Evolutionary conservation across 2,113 vertebrate genomes (phyloP).

Genomic region (Rhinichthys klamathensis): DNA sequence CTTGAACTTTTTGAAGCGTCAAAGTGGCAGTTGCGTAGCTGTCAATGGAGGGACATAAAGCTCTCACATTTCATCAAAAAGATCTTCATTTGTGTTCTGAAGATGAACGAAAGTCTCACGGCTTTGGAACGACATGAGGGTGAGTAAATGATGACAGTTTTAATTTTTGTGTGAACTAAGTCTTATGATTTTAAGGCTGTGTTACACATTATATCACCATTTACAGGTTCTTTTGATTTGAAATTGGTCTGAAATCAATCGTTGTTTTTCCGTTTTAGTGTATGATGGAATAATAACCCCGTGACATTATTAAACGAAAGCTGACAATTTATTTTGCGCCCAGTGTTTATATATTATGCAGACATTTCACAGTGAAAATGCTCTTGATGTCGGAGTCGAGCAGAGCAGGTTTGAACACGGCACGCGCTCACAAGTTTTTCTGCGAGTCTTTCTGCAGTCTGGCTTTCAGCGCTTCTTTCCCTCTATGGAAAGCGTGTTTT

Average conservation of each 20-base stretch:
- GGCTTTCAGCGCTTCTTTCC: slow-evolving; percentile 49
- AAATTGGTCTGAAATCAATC: background rate
- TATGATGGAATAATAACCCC: background rate
- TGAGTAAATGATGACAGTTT: no score
- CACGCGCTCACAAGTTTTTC: background rate
- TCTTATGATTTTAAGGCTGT: background rate
- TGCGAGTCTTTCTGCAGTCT: slow-evolving; percentile 14
- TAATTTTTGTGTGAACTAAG: no score
- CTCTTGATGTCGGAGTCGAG: background rate
- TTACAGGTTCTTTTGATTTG: background rate
- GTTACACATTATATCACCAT: background rate
- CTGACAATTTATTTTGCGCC: background rate
- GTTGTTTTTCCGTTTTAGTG: background rate
- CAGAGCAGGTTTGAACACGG: background rate
- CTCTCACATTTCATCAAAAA: no score
- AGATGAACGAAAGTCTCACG: no score
- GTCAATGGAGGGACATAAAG: no score
- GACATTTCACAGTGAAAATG: background rate
- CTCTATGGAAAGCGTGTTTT: slow-evolving; percentile 56
- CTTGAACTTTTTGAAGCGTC: no score
- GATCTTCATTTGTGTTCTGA: no score
- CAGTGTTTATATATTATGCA: background rate
- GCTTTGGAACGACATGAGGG: no score
- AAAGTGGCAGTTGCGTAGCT: no score
- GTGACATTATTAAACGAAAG: no score